phyloP scores from a whole-genome alignment of 2,113 vertebrate species.

The Hypomesus transpacificus region DNA sequence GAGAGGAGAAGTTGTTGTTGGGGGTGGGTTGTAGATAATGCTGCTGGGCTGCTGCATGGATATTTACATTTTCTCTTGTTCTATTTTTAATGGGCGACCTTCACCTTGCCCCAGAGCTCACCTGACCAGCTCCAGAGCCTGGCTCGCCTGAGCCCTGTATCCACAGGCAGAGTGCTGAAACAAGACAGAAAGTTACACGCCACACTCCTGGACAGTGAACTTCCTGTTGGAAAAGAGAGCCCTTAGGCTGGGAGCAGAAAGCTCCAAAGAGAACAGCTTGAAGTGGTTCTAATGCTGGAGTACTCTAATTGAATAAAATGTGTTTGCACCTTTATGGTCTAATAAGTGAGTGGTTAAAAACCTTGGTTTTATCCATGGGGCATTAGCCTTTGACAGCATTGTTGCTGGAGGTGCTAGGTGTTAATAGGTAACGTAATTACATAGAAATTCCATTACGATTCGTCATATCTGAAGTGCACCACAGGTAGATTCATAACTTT shows the following conservation, averaged over 20 bases:
- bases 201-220: neutral
- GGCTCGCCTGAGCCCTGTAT: neutral
- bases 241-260: neutral
- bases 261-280: neutral
- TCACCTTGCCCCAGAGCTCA: neutral
- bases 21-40: neutral
- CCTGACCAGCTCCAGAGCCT: neutral
- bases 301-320: neutral
- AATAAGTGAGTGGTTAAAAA: too few species aligned
- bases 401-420: too few species aligned
- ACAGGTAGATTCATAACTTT: too few species aligned
- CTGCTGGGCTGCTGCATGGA: neutral
- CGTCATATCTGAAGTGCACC: too few species aligned
- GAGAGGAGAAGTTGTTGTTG: too few species aligned
- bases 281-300: neutral
- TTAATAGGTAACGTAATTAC: too few species aligned
- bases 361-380: too few species aligned
- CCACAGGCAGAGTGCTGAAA: constrained; percentile 20
- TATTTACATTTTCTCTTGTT: constrained; percentile 39
- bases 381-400: too few species aligned
- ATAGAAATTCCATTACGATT: too few species aligned
- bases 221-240: neutral
- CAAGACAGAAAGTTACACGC: neutral
- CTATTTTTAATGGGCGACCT: constrained; percentile 9
- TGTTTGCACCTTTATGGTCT: too few species aligned